Evolutionary conservation across 2,113 vertebrate species (phyloP).

Genomic region (Struthidea cinerea): DNA sequence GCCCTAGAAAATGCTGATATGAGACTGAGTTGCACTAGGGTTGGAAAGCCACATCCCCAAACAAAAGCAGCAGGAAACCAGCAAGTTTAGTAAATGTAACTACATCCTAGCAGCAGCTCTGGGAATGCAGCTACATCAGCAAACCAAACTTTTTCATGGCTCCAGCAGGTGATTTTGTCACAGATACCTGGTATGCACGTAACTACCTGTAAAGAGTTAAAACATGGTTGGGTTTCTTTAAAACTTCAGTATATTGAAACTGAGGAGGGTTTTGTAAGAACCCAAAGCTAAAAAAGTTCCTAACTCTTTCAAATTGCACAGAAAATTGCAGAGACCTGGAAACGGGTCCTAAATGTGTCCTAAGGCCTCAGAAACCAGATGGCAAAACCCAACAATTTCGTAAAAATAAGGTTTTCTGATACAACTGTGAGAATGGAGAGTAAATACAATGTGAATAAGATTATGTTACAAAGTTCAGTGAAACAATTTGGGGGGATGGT

Average conservation of each 20-base stretch:
- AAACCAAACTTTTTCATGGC: background rate
- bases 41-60: background rate
- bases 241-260: background rate
- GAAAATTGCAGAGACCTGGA: background rate
- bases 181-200: accelerated
- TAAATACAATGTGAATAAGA: background rate
- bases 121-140: background rate
- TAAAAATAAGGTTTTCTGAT: background rate
- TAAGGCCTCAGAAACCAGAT: background rate
- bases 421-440: background rate
- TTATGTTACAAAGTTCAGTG: background rate
- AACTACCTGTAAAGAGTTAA: background rate
- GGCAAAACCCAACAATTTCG: background rate
- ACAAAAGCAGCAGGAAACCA: background rate
- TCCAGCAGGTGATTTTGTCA: background rate
- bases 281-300: background rate
- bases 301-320: background rate
- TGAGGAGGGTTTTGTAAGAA: background rate
- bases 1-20: background rate
- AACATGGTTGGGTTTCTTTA: background rate
- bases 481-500: accelerated
- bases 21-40: background rate
- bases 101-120: background rate
- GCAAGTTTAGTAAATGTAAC: background rate
- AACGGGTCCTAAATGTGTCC: background rate